A percentile compares a stretch with the other conserved stretches of the same genome.
These are phyloP conservation scores for Leptopilina clavipes DNA, from an alignment of 1,140 invertebrate genomes.

Conservation along the genomic window DNA sequence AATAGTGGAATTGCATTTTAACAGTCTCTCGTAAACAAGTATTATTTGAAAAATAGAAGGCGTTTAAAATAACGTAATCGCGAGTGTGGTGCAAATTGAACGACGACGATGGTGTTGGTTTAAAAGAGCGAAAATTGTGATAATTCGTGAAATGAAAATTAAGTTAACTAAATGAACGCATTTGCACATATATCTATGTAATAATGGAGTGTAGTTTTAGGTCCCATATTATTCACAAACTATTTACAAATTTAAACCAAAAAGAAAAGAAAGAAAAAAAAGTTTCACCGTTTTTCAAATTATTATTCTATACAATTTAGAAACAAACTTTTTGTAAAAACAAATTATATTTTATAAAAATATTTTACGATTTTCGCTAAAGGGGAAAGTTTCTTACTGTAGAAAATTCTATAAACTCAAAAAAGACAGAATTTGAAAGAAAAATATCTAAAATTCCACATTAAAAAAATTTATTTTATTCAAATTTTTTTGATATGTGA, in stretches of 20 bases:
- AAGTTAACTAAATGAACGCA: constrained; percentile 58
- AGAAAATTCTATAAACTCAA: no score
- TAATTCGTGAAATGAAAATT: constrained; percentile 67
- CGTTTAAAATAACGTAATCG: constrained; percentile 40
- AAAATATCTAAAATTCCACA: no score
- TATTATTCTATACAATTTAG: no score
- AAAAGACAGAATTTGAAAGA: no score
- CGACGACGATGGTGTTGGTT: constrained; percentile 48
- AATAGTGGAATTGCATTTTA: constrained; percentile 3
- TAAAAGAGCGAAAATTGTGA: constrained; percentile 68
- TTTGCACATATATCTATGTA: constrained; percentile 40
- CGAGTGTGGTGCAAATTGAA: constrained; percentile 45
- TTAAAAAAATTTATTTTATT: no score
- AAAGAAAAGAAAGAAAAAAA: neutral
- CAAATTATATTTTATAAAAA: no score
- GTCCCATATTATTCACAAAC: neutral
- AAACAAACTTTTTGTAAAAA: no score
- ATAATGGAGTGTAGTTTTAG: constrained; percentile 40
- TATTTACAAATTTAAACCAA: neutral
- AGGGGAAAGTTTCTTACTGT: no score
- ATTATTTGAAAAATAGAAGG: constrained; percentile 1
- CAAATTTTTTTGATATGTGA: no score
- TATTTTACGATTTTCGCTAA: no score
- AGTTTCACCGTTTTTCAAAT: no score
- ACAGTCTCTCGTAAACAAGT: constrained; percentile 8